Evolutionary conservation across 2,797 vertebrate genomes (phyloP), one percentile per base, ranked within the genome.

Genomic region (Spinibarbus caldwelli): DNA sequence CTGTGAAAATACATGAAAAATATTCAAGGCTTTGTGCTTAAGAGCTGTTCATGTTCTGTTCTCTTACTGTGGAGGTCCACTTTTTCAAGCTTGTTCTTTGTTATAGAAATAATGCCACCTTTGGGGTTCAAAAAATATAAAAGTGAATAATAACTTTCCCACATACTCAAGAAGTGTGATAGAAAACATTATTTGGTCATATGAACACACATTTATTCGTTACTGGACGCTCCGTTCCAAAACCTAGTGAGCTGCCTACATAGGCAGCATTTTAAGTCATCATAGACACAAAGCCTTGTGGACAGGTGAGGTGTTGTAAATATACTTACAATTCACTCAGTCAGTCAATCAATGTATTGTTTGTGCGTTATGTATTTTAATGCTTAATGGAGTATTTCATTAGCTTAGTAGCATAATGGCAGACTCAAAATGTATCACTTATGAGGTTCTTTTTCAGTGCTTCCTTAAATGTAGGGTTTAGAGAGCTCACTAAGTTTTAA

Each of bases 141-240:
- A 80, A 80, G 70, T 75, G 80, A 83, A 86, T 73, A 78, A 88
- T 79, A 66, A 23, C 73, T 82, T 54, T 59, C n/a, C 71, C 52
- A 45, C 77, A 86, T 43, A 52, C 57, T 47, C 36, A 70, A 41
- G 26, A 45, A 47, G 47, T 62, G 57, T 59, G 62, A 34, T 12
- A 43, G 54, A 67, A 88, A 76, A 73, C 36, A 62, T 12, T 78
- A 79, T 86, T 15, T 73, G 64, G 52, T 71, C 75, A 70, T 26
- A 41, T n/a, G 4, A 62, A 21, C 67, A 62, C 34, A 49, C 15
- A 47, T 67, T 23, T 38, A 17, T 59, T 8, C 29, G 4, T 41
- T 26, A 75, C 47, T 23, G 36, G 14, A 57, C 1, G 14, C 4
- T 38, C 2, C 12, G 9, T 47, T 49, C 26, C 17, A 49, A 36